These are phyloP conservation scores for Propithecus perrieri DNA, from an alignment of 2,797 vertebrate genomes.

Conservation along the genomic window DNA sequence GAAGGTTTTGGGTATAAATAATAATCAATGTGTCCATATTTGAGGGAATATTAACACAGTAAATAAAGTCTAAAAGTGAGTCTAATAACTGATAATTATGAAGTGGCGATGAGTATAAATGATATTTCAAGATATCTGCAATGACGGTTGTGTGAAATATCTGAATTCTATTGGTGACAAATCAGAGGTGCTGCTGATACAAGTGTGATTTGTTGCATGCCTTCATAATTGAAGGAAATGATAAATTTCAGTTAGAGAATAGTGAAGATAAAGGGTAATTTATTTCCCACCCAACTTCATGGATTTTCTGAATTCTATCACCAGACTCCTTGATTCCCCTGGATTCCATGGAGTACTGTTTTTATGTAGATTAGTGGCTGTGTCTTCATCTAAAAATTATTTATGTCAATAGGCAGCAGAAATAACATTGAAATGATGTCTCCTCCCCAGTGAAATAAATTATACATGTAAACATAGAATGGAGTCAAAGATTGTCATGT, in stretches of 20 bases:
- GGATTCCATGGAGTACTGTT: background rate
- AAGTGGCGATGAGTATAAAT: background rate
- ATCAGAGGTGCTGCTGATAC: background rate
- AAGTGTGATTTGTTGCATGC: background rate
- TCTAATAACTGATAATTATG: background rate
- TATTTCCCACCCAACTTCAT: background rate
- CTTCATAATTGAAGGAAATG: background rate
- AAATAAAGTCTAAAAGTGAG: background rate
- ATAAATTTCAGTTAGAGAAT: background rate
- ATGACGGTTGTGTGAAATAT: background rate
- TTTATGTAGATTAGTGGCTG: background rate
- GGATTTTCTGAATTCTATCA: background rate
- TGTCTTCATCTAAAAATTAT: background rate
- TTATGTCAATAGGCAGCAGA: background rate
- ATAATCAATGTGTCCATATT: background rate
- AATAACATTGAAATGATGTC: background rate
- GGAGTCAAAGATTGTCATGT: background rate
- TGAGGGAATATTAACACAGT: background rate
- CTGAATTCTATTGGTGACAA: background rate
- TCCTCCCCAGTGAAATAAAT: background rate
- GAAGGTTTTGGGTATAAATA: background rate
- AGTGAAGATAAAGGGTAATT: background rate
- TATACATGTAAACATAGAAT: background rate
- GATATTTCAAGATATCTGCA: background rate
- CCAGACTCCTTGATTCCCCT: background rate